Percentiles rank a stretch among this genome's conserved stretches.
Conservation (phyloP, 2,888 invertebrate genomes). For the Scaptomyza cyrtandrae region DNA sequence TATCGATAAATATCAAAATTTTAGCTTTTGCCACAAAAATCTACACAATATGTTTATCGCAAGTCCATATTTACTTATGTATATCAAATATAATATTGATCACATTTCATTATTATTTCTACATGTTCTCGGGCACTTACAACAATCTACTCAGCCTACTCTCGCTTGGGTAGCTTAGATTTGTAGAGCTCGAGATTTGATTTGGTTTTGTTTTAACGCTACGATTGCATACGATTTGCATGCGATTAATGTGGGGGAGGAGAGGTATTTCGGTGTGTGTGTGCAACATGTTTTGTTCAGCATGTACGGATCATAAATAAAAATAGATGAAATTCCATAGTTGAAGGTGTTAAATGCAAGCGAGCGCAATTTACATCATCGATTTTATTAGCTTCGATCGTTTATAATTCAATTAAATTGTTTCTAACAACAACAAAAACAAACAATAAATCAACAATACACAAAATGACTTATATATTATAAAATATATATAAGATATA, state of each 20-base stretch:
- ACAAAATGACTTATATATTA: not conserved
- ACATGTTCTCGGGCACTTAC: no score
- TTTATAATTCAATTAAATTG: slow-evolving; percentile 77
- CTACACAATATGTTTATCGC: not conserved
- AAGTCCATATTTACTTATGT: not conserved
- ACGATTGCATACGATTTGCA: slow-evolving; percentile 73
- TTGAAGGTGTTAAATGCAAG: slow-evolving; percentile 77
- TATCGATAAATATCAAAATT: not conserved
- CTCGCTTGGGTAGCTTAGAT: slow-evolving; percentile 12
- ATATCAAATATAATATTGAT: no score
- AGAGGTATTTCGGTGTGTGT: not conserved
- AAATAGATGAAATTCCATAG: slow-evolving; percentile 77
- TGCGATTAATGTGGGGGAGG: slow-evolving; percentile 47
- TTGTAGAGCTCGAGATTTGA: slow-evolving; percentile 26
- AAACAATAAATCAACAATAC: slow-evolving; percentile 2
- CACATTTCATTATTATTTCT: not conserved
- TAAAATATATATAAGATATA: not conserved
- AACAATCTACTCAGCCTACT: not conserved
- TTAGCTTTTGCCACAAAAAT: not conserved
- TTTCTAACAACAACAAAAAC: slow-evolving; percentile 26
- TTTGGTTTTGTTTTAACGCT: slow-evolving; percentile 56
- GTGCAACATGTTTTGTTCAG: slow-evolving; percentile 51
- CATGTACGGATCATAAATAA: slow-evolving; percentile 57
- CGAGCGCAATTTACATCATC: slow-evolving; percentile 82
- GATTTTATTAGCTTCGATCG: slow-evolving; percentile 79